Conservation (phyloP, 1,140 invertebrate genomes). For the Parasteatoda tepidariorum region DNA sequence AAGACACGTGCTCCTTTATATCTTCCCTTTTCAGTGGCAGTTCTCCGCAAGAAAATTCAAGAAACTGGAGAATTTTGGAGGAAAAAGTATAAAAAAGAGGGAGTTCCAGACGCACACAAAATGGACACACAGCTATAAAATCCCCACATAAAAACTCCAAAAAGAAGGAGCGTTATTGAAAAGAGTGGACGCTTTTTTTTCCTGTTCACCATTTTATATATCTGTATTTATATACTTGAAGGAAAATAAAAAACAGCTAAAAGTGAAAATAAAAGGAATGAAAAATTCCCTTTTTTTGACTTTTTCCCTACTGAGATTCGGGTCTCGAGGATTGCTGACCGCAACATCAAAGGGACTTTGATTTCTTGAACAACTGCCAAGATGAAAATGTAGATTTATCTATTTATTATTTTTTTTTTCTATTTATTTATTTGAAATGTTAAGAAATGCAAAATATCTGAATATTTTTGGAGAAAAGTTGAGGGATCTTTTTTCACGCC, state of each 20-base stretch:
- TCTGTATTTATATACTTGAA: conserved; percentile 1
- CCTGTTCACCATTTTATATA: conserved; percentile 35
- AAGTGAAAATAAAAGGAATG: not conserved
- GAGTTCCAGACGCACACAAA: conserved; percentile 25
- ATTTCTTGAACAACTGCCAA: not conserved
- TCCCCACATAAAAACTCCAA: conserved; percentile 31
- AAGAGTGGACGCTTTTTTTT: conserved; percentile 45
- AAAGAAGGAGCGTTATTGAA: conserved; percentile 40
- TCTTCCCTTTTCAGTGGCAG: conserved; percentile 9
- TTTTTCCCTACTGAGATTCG: not conserved
- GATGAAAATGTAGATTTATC: too few relatives aligned
- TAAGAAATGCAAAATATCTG: too few relatives aligned
- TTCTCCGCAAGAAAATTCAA: not conserved
- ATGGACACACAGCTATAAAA: conserved; percentile 50
- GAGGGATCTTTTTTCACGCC: too few relatives aligned
- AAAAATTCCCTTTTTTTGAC: not conserved
- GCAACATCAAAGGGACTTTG: not conserved
- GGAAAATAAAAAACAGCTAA: not conserved
- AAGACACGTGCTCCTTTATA: conserved; percentile 23
- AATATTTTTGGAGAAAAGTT: too few relatives aligned
- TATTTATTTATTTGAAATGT: too few relatives aligned
- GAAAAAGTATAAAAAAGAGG: not conserved
- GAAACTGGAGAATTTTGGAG: conserved; percentile 1
- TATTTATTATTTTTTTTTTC: too few relatives aligned
- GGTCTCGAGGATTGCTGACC: not conserved